Base-by-base conservation (phyloP, 2,888 invertebrate genomes). In the Drosophila rellima region DNA sequence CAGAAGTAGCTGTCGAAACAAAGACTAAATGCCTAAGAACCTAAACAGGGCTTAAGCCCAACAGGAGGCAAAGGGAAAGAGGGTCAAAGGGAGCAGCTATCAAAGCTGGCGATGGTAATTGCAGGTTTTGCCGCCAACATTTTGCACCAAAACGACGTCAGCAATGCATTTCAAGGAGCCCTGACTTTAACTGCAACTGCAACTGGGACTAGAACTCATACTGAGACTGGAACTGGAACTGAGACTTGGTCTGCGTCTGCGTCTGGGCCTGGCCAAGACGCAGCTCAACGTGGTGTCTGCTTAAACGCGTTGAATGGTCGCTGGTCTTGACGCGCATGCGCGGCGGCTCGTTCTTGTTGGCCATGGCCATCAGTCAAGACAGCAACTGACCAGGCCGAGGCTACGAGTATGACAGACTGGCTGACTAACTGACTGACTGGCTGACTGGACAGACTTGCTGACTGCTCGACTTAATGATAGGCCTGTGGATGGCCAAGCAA, bases 81-180 rank as follows among this genome's bases (percentile, higher is more conserved):
- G 26, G 47, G 13, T 29, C 29, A 18, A 2, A 13, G n/a, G 31
- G 35, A 64, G 56, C 51, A 74, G 80, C 89, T 88, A 91, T 90
- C 90, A 90, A 80, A 85, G 79, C 83, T 83, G 85, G 90, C 85
- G 90, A 88, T 90, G 90, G 90, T 90, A 90, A 90, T 90, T 90
- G 91, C 83, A 82, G 90, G 91, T 90, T 88, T 77, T 71, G 82
- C 83, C 77, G 70, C 89, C 75, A 88, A 88, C 88, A 88, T 89
- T 86, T 86, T 86, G 89, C 86, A 88, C 88, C 88, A 88, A 82
- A 85, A 75, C 71, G 81, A 80, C 70, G 68, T 72, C 70, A 42
- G 23, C 50, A 64, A 61, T 60, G 72, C 44, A 67, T 55, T 73
- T 59, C 51, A 73, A 73, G 66, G 66, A 74, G 72, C 74, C 50